Percentiles rank a stretch among this genome's conserved stretches.
phyloP scores from a whole-genome alignment of 2,888 invertebrate genomes.

The Melinopterus prodromus region DNA sequence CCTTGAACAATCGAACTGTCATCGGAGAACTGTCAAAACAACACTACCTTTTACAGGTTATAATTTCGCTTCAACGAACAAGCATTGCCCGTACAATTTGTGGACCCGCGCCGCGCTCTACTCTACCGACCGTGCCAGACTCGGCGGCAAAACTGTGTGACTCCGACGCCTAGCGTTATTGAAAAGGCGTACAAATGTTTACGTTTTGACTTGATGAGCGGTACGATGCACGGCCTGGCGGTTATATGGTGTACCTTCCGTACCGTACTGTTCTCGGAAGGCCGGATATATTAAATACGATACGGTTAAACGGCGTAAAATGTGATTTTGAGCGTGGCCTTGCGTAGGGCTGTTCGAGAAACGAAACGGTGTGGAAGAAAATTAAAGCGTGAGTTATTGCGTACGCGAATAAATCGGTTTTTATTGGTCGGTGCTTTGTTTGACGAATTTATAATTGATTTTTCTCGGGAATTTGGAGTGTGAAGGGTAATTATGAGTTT shows the following conservation, averaged over 20 bases:
- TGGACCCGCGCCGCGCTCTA: not conserved
- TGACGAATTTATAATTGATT: not conserved
- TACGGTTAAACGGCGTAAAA: not conserved
- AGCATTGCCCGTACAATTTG: not conserved
- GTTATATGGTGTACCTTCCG: not conserved
- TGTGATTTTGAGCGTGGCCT: not conserved
- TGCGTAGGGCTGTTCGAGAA: not conserved
- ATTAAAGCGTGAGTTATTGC: not conserved
- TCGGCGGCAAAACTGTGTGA: not conserved
- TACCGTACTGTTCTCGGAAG: not conserved
- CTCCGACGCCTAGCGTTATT: not conserved
- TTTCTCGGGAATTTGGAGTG: not conserved
- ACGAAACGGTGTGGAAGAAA: not conserved
- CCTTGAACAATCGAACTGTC: not conserved
- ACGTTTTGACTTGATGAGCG: not conserved
- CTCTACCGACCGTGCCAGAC: not conserved
- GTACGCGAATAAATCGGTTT: constrained; percentile 4
- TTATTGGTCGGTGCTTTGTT: not conserved
- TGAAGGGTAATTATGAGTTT: not conserved
- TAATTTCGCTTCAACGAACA: not conserved
- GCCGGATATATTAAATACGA: not conserved
- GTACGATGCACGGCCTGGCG: not conserved
- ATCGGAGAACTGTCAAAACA: not conserved
- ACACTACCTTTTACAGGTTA: not conserved
- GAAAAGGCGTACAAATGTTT: constrained; percentile 4